Conservation (phyloP, 1,140 invertebrate species). For the Linepithema humile region DNA sequence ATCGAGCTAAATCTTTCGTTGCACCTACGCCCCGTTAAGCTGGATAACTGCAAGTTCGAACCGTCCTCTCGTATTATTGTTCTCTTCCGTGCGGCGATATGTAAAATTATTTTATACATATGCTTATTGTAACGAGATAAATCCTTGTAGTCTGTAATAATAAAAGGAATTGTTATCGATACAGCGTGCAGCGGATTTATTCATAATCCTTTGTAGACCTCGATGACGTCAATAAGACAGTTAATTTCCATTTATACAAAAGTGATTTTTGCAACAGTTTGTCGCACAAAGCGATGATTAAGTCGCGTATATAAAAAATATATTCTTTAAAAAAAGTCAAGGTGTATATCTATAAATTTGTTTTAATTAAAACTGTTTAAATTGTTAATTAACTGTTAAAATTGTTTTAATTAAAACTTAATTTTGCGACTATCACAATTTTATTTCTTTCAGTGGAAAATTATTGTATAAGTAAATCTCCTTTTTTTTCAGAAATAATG, state of each 20-base stretch:
- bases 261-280: neutral
- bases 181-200: neutral
- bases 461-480: neutral
- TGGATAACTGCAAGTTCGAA: conserved; percentile 41
- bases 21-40: neutral
- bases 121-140: conserved; percentile 72
- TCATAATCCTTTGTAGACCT: neutral
- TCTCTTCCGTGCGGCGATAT: conserved; percentile 43
- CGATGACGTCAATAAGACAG: neutral
- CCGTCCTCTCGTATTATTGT: conserved; percentile 69
- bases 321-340: too few species aligned
- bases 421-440: neutral
- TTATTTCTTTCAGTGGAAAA: neutral
- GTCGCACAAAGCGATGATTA: neutral
- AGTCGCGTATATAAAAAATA: too few species aligned
- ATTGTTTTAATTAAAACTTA: neutral
- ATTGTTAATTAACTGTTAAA: too few species aligned
- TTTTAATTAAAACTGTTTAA: too few species aligned
- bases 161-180: conserved; percentile 74
- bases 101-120: conserved; percentile 69
- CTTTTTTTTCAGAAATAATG: too few species aligned
- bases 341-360: too few species aligned
- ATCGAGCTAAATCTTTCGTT: neutral
- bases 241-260: neutral
- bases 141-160: conserved; percentile 74